Base-by-base conservation (phyloP, 2,113 vertebrate species). In the Pteronura brasiliensis region DNA sequence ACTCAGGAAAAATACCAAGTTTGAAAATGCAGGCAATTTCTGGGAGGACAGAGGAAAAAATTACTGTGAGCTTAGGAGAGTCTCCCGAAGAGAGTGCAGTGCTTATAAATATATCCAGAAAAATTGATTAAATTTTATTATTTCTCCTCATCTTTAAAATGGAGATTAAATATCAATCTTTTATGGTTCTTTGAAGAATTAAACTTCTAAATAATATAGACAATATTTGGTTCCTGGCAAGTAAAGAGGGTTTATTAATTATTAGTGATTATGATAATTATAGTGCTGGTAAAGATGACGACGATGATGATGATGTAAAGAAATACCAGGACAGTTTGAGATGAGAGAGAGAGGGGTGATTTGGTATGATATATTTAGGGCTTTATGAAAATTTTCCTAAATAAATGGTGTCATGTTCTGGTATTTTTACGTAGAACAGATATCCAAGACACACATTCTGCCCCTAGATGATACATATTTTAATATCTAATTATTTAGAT, bases 401-500 rank as follows among this genome's bases (percentile, higher is more conserved):
- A 93, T 94, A 84, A 92, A 89, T 44, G 29, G 42, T 77, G n/a
- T 23, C 31, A n/a, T 81, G 13, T 92, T 92, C 44, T 95, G 29
- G 14, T 72, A 90, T 88, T 27, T 76, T 3, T 83, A 85, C 42
- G 21, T n/a, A 96, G 29, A 93, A 44, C 2, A 21, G 31, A 93
- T 96, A 80, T 85, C 61, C 34, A 61, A 84, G 63, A 92, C 59
- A 97, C 88, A 95, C 29, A 94, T 89, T 87, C 80, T 96, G 34
- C 44, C 79, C 39, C 57, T 96, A 31, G 44, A 61, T 82, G 77
- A 98, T 93, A 96, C 90, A 94, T 96, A 96, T 96, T 97, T 98
- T 96, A 97, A 85, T 80, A 98, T 92, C 95, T 96, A 96, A 98
- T 97, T 97, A 98, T 97, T 97, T 95, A 94, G 52, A 90, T 94